These are phyloP conservation scores for Drosophila anceps DNA, from an alignment of 2,888 invertebrate genomes.

Conservation along the genomic window DNA sequence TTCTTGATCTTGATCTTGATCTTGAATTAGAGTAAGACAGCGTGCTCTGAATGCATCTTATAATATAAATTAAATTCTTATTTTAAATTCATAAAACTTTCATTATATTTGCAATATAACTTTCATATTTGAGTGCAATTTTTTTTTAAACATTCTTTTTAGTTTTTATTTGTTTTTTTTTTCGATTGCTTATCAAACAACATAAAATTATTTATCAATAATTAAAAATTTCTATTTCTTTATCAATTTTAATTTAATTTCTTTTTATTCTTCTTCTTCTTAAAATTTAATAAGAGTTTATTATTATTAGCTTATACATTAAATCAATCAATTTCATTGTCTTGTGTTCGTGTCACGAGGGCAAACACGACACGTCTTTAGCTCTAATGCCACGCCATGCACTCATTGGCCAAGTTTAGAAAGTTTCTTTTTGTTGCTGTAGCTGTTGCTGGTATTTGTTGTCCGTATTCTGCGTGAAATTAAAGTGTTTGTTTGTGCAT, in stretches of 20 bases:
- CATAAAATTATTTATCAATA: too few relatives aligned
- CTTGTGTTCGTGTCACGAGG: background rate
- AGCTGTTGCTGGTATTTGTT: constrained; percentile 12
- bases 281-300: background rate
- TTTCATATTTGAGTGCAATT: background rate
- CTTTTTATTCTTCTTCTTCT: background rate
- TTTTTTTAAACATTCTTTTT: too few relatives aligned
- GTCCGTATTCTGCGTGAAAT: constrained; percentile 63
- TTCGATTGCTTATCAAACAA: too few relatives aligned
- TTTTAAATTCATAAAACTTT: too few relatives aligned
- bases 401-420: constrained; percentile 56
- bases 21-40: background rate
- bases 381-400: constrained; percentile 15
- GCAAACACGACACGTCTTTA: background rate
- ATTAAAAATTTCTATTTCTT: too few relatives aligned
- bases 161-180: too few relatives aligned
- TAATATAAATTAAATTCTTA: background rate
- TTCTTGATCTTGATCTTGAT: constrained; percentile 2
- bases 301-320: too few relatives aligned
- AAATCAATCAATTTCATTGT: background rate
- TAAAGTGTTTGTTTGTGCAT: constrained; percentile 67
- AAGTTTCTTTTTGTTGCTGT: constrained; percentile 58
- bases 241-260: too few relatives aligned
- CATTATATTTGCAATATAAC: too few relatives aligned
- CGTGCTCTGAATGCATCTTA: background rate